These are phyloP conservation scores for Hipparchia sbordonii DNA, from an alignment of 2,888 invertebrate species.

Conservation along the genomic window DNA sequence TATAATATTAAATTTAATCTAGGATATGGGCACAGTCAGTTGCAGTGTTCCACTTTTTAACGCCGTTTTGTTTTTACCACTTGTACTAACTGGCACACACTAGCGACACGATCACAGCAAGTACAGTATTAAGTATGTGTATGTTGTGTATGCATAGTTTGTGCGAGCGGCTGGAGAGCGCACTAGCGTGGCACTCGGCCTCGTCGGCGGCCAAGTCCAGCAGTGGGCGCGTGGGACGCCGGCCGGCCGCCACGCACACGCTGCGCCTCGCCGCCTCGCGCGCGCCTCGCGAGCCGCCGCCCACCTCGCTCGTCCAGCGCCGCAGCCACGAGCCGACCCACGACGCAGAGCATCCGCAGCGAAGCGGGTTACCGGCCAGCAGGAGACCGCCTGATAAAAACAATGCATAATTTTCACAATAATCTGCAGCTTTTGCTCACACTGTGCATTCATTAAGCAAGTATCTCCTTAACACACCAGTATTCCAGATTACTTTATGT, in stretches of 20 bases:
- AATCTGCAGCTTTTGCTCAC: too few species aligned
- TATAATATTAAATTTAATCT: too few species aligned
- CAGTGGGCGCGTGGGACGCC: conserved; percentile 73
- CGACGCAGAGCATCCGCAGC: conserved; percentile 91
- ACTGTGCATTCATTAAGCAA: too few species aligned
- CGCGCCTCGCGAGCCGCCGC: conserved; percentile 79
- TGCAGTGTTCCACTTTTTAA: too few species aligned
- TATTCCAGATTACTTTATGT: too few species aligned
- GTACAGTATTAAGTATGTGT: neutral
- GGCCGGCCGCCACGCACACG: conserved; percentile 53
- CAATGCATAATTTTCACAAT: too few species aligned
- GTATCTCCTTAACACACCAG: too few species aligned
- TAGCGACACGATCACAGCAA: neutral
- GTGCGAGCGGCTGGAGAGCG: neutral
- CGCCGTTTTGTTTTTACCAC: neutral
- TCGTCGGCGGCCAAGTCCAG: conserved; percentile 87
- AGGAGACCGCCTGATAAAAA: conserved; percentile 84
- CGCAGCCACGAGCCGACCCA: conserved; percentile 94
- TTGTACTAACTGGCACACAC: neutral
- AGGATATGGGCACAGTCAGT: too few species aligned
- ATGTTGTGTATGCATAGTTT: neutral
- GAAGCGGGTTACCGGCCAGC: conserved; percentile 89
- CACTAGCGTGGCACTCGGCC: conserved; percentile 58
- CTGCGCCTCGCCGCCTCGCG: conserved; percentile 51
- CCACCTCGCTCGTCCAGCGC: conserved; percentile 92